These are phyloP conservation scores for Arothron firmamentum DNA, from an alignment of 2,113 vertebrate genomes.

Conservation along the genomic window DNA sequence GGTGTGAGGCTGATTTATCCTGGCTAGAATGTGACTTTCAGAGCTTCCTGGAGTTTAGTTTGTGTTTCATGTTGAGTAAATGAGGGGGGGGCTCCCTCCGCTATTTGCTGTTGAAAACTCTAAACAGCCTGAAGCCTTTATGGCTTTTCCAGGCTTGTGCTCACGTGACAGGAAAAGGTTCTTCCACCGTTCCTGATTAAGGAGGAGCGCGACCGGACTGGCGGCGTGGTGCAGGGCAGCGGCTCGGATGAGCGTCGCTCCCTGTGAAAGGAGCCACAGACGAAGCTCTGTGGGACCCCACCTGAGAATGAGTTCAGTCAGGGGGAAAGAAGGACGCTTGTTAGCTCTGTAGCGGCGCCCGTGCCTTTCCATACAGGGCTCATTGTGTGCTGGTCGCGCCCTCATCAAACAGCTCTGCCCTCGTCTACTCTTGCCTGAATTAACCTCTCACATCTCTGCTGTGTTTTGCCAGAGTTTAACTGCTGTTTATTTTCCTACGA, in stretches of 20 bases:
- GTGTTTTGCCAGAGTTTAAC: slow-evolving; percentile 49
- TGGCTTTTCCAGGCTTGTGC: no score
- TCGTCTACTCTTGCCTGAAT: slow-evolving; percentile 44
- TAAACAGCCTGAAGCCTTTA: neutral
- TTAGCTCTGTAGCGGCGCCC: slow-evolving; percentile 4
- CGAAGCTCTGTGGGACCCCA: slow-evolving; percentile 26
- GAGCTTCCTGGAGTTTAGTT: neutral
- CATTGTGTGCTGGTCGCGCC: slow-evolving; percentile 43
- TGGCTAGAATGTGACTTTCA: neutral
- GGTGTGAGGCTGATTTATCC: no score
- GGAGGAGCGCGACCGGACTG: no score
- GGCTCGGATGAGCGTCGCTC: neutral
- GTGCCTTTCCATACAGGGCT: slow-evolving; percentile 33
- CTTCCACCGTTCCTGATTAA: no score
- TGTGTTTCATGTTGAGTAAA: neutral
- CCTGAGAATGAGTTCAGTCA: slow-evolving; percentile 5
- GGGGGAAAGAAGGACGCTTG: slow-evolving; percentile 21
- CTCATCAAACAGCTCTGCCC: slow-evolving; percentile 46
- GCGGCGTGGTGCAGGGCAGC: no score
- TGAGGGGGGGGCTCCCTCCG: neutral
- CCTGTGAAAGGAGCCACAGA: slow-evolving; percentile 26
- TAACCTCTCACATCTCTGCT: slow-evolving; percentile 48
- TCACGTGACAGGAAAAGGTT: no score
- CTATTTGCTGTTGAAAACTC: neutral
- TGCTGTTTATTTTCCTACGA: slow-evolving; percentile 43